These are phyloP conservation scores for Drosophila nigricruria DNA, from an alignment of 2,888 invertebrate species.

Conservation along the genomic window DNA sequence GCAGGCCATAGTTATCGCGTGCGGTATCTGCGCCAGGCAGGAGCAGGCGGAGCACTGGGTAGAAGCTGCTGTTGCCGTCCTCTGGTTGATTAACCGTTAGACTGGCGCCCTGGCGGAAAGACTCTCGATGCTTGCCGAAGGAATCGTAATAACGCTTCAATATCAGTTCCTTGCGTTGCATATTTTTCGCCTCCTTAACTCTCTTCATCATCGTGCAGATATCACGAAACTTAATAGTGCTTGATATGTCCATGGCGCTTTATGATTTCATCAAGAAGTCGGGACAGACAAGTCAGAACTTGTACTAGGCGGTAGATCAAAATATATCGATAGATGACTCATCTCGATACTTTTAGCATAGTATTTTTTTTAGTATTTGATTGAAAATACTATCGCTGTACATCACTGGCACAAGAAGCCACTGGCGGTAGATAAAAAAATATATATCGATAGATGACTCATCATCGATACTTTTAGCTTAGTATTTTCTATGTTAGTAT, in stretches of 20 bases:
- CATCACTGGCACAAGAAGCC: conserved; percentile 20
- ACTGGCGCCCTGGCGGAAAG: conserved; percentile 62
- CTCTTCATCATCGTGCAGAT: conserved; percentile 81
- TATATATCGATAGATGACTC: conserved; percentile 3
- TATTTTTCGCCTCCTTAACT: conserved; percentile 66
- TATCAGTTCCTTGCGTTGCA: conserved; percentile 71
- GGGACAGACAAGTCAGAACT: neutral
- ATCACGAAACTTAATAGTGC: conserved; percentile 80
- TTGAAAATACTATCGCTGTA: neutral
- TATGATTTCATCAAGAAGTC: conserved; percentile 44
- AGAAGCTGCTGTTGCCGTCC: conserved; percentile 87
- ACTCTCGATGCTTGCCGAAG: conserved; percentile 76
- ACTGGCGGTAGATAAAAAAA: neutral
- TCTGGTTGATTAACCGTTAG: conserved; percentile 34
- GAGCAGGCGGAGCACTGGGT: conserved; percentile 91
- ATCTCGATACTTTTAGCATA: neutral
- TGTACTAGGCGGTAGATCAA: neutral
- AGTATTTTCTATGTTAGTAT: neutral
- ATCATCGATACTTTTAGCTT: no score
- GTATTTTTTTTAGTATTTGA: neutral
- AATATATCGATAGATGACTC: neutral
- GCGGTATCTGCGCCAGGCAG: conserved; percentile 92
- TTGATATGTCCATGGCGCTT: conserved; percentile 71
- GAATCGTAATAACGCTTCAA: conserved; percentile 79
- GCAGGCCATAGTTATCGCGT: conserved; percentile 93